Conservation (phyloP, 2,797 vertebrate genomes). For the Eulemur rubriventer region DNA sequence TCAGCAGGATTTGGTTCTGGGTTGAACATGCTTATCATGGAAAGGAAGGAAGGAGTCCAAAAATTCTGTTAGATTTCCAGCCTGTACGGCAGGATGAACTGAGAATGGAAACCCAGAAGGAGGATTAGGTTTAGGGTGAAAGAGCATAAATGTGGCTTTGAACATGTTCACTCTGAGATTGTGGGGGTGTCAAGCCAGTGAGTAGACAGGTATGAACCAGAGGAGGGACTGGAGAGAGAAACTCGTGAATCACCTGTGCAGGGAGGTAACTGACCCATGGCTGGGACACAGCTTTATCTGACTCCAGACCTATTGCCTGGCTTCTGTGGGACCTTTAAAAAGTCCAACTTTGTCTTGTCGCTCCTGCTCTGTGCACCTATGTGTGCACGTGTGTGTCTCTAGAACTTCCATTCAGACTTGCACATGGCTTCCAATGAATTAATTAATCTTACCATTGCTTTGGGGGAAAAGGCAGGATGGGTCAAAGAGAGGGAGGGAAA, state of each 20-base stretch:
- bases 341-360: background rate
- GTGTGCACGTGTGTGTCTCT: background rate
- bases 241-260: background rate
- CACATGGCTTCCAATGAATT: background rate
- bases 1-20: background rate
- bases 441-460: background rate
- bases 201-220: no score
- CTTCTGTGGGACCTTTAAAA: background rate
- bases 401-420: background rate
- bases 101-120: background rate
- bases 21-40: background rate
- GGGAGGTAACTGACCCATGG: background rate
- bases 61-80: background rate
- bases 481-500: background rate
- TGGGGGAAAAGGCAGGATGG: background rate
- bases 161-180: background rate
- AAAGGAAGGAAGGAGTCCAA: background rate
- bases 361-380: background rate
- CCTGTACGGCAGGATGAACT: background rate
- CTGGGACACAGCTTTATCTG: background rate
- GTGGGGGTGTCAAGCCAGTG: accelerated
- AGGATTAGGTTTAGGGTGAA: background rate
- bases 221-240: background rate
- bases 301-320: background rate
- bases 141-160: background rate